Evolutionary conservation across 2,113 vertebrate species (phyloP), one percentile per base, ranked within the genome.

Genomic region (Tragulus kanchil): DNA sequence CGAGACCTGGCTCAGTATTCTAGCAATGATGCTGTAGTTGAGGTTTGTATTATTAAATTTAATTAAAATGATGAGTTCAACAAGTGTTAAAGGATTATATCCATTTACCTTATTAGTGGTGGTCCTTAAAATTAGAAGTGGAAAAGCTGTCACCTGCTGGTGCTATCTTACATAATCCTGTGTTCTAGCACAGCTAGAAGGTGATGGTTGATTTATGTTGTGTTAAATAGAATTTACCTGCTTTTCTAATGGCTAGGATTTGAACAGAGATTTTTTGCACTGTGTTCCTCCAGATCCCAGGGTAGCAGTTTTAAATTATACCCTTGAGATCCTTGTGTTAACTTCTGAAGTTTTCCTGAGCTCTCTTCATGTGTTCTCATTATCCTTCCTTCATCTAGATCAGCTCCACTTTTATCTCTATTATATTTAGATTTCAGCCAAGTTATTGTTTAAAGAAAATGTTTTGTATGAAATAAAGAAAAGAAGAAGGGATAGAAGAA

Each of bases 1-100:
- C 98, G 99, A 94, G 99, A 99, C 98, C 98, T 99, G 17, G 99
- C 99, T 65, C 99, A 99, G 65, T 99, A 99, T 98, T 99, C 99
- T 54, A 98, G 99, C 98, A 99, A 99, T 98, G 99, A 99, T 98
- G 98, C 98, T 2, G 98, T 99, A 95, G 99, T 99, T 28, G 99
- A 99, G 99, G 99, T 99, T 98, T 98, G 98, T 67, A 96, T 89
- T 92, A 83, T 58, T 69, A 58, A 90, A 94, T 75, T 78, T 7
- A 61, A 16, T 73, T 90, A 52, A 54, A 83, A 61, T 31, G n/a
- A 54, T 87, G 52, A 58, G 42, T 78, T 11, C 10, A 67, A 10
- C 8, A 95, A n/a, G 73, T 65, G 28, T 64, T 42, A 28, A 79
- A n/a, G 1, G 79, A 69, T 7, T 77, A n/a, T 12, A 50, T 31